Percentiles rank a stretch among this genome's conserved stretches.
Evolutionary conservation across 1,140 invertebrate genomes (phyloP).

Genomic region (Metaphire vulgaris): DNA sequence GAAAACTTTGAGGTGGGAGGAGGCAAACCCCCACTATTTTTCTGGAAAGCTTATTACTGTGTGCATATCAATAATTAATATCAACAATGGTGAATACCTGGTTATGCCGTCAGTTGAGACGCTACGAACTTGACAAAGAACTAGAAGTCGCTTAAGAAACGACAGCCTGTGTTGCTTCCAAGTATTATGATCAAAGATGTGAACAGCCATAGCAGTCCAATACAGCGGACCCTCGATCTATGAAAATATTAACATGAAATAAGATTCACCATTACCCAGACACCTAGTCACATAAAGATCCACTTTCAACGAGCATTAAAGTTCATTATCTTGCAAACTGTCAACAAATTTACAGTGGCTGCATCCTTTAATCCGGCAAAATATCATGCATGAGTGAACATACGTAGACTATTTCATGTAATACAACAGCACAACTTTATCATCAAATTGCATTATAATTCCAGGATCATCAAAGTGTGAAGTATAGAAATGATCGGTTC

Average conservation of each 20-base stretch:
- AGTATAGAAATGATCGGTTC: no score
- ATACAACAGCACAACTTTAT: no score
- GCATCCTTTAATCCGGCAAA: no score
- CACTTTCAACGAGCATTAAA: background rate
- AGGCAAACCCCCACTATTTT: no score
- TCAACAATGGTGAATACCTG: constrained; percentile 13
- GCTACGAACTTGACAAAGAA: constrained; percentile 68
- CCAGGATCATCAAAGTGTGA: no score
- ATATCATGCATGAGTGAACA: no score
- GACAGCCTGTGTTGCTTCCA: constrained; percentile 63
- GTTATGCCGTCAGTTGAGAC: constrained; percentile 39
- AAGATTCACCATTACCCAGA: background rate
- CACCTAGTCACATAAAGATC: background rate
- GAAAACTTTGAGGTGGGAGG: no score
- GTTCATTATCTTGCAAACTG: background rate
- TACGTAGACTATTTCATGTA: no score
- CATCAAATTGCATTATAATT: no score
- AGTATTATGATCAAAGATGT: constrained; percentile 65
- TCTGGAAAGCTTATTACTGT: no score
- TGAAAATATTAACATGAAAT: background rate
- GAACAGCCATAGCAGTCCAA: constrained; percentile 70
- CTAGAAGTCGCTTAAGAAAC: constrained; percentile 70
- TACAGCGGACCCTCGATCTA: constrained; percentile 79
- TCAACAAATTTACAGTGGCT: background rate
- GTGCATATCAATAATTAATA: no score